Base-by-base conservation (phyloP, 2,113 vertebrate genomes). In the Montifringilla adamsi region DNA sequence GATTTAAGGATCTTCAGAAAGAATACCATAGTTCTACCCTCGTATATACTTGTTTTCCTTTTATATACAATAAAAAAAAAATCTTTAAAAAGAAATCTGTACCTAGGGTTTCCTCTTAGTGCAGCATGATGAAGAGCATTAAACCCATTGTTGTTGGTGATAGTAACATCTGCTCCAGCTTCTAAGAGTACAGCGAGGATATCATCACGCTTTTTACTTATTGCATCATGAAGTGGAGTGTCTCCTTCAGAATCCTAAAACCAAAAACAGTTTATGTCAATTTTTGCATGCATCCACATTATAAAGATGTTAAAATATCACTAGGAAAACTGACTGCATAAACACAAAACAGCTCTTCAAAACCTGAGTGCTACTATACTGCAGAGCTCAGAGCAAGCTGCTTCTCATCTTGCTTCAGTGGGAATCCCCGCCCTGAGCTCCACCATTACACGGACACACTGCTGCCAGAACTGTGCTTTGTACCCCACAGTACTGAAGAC, bases 101-200 rank as follows among this genome's bases (percentile, higher is more conserved):
- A 99, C 99, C 99, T 99, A 94, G 99, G 99, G 94, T 99, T 99
- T 97, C 99, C 99, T 96, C 99, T 98, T 44, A 99, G 98, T 12
- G 99, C 99, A 18, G 99, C 99, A 3, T 99, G 99, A 90, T 99
- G 99, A 72, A 99, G 98, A 69, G 99, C 99, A 74, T 99, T 99
- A 97, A 99, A 99, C 14, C 99, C 99, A 11, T 99, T 99, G 95
- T 99, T 99, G 97, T 99, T 99, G 74, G 99, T 99, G 97, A 99
- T 99, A 58, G 99, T 99, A 95, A 99, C 99, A 74, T 99, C 99
- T 41, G 99, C 99, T 33, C 99, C 99, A 35, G 99, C 99, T 97
- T 99, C 99, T 89, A 99, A 96, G 94, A 99, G 97, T 28, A 99
- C 99, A 12, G 99, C 99, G 92, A 99, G 98, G 97, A 99, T 99